Base-by-base conservation (phyloP, 2,113 vertebrate genomes). In the Phasianus colchicus region DNA sequence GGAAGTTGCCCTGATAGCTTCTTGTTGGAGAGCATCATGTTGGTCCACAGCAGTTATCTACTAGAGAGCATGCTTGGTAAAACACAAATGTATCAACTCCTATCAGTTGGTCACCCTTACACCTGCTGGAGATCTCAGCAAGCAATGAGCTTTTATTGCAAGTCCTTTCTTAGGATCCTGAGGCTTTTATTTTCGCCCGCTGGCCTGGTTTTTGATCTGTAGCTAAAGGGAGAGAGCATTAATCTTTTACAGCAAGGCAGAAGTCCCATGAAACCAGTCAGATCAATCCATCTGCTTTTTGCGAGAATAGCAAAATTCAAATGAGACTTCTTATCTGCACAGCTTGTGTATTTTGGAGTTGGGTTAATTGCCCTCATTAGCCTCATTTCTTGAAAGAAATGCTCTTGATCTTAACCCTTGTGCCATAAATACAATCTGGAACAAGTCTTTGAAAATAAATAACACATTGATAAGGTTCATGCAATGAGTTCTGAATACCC, bases 391-490 rank as follows among this genome's bases (percentile, higher is more conserved):
- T 93, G 36, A 86, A 95, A 88, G 57, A 90, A 93, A 82, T 78
- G 63, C 73, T 90, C 88, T 95, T 94, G 92, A 90, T 95, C 90
- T 87, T 96, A 82, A 34, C 90, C 83, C 52, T 82, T 79, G 43
- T 95, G 92, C 93, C 95, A 95, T 86, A 93, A 95, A 90, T 83
- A 84, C 83, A 93, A 54, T 96, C 93, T 95, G 92, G 73, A 88
- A 80, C 0, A 1, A 93, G 77, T 61, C 86, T 86, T 27, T 88
- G 70, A 92, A 93, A 96, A 93, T 89, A 96, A 95, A 75, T 77
- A 93, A 79, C 83, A 86, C 73, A 75, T 55, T 90, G 60, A 71
- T 95, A 76, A 38, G 34, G 58, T 90, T 88, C 52, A 43, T 29
- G 38, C 73, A 67, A 3, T 1, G 20, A 72, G 65, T 93, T 92